phyloP scores from a whole-genome alignment of 2,888 invertebrate species.

The Cerastis rubricosa region DNA sequence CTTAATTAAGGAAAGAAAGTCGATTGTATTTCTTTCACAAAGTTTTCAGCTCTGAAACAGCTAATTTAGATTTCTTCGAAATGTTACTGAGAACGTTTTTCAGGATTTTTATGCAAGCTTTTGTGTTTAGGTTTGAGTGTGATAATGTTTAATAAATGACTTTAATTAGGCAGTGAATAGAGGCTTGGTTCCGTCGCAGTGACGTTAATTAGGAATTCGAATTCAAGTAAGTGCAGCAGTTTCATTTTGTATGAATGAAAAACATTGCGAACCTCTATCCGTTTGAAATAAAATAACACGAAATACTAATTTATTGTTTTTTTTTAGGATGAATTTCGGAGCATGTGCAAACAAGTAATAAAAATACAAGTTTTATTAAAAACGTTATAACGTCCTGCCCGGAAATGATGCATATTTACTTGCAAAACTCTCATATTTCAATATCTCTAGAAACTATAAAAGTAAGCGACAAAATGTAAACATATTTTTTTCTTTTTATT shows the following conservation, averaged over 20 bases:
- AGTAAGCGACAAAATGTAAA: slow-evolving; percentile 46
- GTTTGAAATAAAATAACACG: neutral
- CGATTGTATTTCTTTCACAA: slow-evolving; percentile 51
- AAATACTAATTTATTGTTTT: too few species aligned
- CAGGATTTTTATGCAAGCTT: slow-evolving; percentile 30
- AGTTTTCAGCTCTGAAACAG: slow-evolving; percentile 41
- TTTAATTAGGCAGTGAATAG: slow-evolving; percentile 13
- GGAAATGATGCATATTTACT: slow-evolving; percentile 6
- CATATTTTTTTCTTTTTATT: slow-evolving; percentile 57
- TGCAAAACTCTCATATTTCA: slow-evolving; percentile 18
- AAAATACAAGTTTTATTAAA: neutral
- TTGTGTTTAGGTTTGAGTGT: neutral
- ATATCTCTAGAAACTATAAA: slow-evolving; percentile 56
- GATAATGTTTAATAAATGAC: slow-evolving; percentile 27
- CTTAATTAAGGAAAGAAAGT: slow-evolving; percentile 67
- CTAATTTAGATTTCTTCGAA: slow-evolving; percentile 42
- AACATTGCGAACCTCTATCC: neutral
- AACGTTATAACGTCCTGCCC: neutral
- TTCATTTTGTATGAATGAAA: neutral
- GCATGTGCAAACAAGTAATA: neutral
- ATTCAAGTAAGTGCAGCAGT: neutral
- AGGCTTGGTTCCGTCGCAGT: too few species aligned
- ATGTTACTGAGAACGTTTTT: slow-evolving; percentile 14
- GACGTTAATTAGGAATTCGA: neutral
- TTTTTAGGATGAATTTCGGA: neutral